Conservation (phyloP, 2,888 invertebrate species). For the Drepana falcataria region DNA sequence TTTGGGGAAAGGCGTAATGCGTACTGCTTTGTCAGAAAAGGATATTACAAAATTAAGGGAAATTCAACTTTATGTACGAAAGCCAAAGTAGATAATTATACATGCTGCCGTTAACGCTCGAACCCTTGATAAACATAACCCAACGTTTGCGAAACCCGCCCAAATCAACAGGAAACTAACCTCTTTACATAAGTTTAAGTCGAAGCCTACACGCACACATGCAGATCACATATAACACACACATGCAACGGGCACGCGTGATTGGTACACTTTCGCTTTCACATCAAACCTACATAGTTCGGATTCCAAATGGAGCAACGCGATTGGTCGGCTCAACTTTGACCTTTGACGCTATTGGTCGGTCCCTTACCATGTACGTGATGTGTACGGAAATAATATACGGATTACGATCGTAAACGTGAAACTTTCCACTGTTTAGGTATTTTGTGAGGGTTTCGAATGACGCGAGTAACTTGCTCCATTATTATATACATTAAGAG, state of each 20-base stretch:
- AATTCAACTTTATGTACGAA: neutral
- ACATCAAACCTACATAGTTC: slow-evolving; percentile 69
- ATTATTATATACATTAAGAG: neutral
- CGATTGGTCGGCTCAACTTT: slow-evolving; percentile 56
- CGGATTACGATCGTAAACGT: slow-evolving; percentile 25
- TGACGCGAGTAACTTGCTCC: neutral
- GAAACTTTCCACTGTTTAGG: slow-evolving; percentile 18
- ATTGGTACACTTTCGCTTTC: slow-evolving; percentile 74
- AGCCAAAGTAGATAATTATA: neutral
- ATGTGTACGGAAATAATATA: slow-evolving; percentile 60
- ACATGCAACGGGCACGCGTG: slow-evolving; percentile 36
- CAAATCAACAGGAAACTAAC: neutral
- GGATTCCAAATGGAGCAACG: slow-evolving; percentile 49
- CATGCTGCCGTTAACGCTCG: neutral
- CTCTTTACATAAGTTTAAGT: slow-evolving; percentile 24
- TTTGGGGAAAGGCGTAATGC: too few relatives aligned
- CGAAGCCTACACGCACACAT: slow-evolving; percentile 37
- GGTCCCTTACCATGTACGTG: slow-evolving; percentile 39
- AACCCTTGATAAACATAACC: slow-evolving; percentile 8
- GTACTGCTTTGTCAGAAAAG: too few relatives aligned
- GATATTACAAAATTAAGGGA: neutral
- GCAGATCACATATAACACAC: slow-evolving; percentile 38
- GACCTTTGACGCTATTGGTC: slow-evolving; percentile 67
- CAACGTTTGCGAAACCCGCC: slow-evolving; percentile 1
- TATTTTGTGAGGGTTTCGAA: slow-evolving; percentile 7